Conservation (phyloP, 2,113 vertebrate genomes). For the Misgurnus anguillicaudatus region DNA sequence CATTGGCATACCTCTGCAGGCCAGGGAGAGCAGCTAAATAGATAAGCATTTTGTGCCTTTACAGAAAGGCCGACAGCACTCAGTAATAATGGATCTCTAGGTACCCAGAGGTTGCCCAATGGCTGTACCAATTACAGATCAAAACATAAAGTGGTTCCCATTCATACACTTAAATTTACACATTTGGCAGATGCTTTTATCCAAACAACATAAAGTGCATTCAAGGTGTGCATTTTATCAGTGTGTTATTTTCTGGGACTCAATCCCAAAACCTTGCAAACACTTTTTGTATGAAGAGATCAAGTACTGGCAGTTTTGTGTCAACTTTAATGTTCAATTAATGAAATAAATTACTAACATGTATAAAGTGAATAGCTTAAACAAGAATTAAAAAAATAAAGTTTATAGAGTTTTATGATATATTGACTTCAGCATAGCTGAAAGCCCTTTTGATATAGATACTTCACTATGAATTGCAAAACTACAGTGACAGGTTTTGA, state of each 20-base stretch:
- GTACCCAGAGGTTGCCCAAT: not conserved
- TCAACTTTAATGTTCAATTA: not conserved
- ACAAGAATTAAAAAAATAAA: not conserved
- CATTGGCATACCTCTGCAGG: no score
- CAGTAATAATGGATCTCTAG: not conserved
- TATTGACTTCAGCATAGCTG: not conserved
- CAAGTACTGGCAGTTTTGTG: no score
- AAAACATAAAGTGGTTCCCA: not conserved
- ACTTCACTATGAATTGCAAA: not conserved
- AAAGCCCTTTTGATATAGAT: slow-evolving; percentile 14
- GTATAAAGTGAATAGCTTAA: not conserved
- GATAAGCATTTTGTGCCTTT: not conserved
- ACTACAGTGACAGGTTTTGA: slow-evolving; percentile 7
- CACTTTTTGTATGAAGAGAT: no score
- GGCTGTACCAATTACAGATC: not conserved
- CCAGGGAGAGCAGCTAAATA: not conserved
- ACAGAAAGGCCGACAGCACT: not conserved
- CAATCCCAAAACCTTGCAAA: no score
- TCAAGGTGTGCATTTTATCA: no score
- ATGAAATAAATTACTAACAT: not conserved
- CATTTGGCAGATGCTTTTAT: no score
- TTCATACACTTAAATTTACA: not conserved
- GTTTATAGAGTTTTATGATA: not conserved
- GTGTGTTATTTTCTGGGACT: no score
- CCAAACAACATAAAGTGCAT: no score